A percentile compares a stretch with the other conserved stretches of the same genome.
phyloP scores from a whole-genome alignment of 2,888 invertebrate species.

The Drosophila kanekoi region DNA sequence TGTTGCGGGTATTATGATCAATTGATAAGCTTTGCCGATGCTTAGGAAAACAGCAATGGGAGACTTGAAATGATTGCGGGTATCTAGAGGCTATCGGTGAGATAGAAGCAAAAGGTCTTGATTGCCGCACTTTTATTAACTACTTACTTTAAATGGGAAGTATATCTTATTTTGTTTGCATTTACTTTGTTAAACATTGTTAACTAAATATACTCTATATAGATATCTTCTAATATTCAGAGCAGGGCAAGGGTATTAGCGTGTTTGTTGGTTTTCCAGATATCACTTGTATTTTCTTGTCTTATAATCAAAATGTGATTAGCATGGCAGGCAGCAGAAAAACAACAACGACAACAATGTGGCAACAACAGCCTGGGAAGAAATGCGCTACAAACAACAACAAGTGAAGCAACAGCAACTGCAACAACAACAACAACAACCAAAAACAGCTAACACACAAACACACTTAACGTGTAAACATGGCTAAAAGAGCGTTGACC shows the following conservation, averaged over 20 bases:
- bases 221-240: neutral
- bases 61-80: conserved; percentile 2
- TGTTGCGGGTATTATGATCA: conserved; percentile 42
- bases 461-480: conserved; percentile 80
- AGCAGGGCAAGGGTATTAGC: conserved; percentile 28
- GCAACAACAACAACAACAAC: conserved; percentile 8
- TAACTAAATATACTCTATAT: no score
- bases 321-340: conserved; percentile 62
- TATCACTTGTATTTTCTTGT: conserved; percentile 47
- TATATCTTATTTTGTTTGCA: no score
- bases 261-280: conserved; percentile 5
- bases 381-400: conserved; percentile 41
- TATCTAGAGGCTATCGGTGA: neutral
- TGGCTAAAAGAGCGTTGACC: conserved; percentile 81
- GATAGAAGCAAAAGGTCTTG: neutral
- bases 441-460: conserved; percentile 71
- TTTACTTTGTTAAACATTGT: no score
- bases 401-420: conserved; percentile 30
- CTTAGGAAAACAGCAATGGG: neutral
- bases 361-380: conserved; percentile 61
- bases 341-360: conserved; percentile 33
- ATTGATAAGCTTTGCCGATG: conserved; percentile 30
- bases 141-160: no score
- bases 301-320: conserved; percentile 78
- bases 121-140: neutral